Percentiles rank a stretch among this genome's conserved stretches.
These are phyloP conservation scores for Thecocarcelia acutangulata DNA, from an alignment of 2,888 invertebrate species.

Conservation along the genomic window DNA sequence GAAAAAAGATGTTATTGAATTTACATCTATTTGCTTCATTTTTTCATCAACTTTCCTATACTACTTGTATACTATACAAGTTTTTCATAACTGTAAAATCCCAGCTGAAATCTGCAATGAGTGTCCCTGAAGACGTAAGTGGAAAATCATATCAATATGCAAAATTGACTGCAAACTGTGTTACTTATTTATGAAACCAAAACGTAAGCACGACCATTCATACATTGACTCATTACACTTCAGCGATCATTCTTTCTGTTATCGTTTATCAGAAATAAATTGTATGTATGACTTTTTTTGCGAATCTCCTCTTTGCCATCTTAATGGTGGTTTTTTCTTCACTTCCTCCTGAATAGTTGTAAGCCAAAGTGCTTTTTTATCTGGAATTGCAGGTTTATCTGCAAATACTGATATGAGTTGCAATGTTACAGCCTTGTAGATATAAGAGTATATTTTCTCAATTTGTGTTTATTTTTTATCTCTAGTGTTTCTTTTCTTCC, in stretches of 20 bases:
- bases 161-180: slow-evolving; percentile 51
- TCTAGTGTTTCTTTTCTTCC: slow-evolving; percentile 27
- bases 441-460: slow-evolving; percentile 12
- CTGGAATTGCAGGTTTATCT: slow-evolving; percentile 20
- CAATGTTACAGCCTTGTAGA: not conserved
- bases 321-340: slow-evolving; percentile 43
- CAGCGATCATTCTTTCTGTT: slow-evolving; percentile 36
- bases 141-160: slow-evolving; percentile 66
- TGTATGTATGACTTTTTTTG: slow-evolving; percentile 46
- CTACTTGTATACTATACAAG: no score
- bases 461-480: slow-evolving; percentile 35
- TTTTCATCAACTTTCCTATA: no score
- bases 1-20: not conserved
- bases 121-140: slow-evolving; percentile 55
- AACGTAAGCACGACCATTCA: not conserved
- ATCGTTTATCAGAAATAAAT: slow-evolving; percentile 48
- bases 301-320: slow-evolving; percentile 45
- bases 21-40: no score
- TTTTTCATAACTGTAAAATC: no score
- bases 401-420: not conserved
- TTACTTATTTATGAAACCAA: slow-evolving; percentile 28
- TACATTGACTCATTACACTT: not conserved
- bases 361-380: not conserved
- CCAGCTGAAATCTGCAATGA: slow-evolving; percentile 17
- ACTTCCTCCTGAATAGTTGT: slow-evolving; percentile 16